Evolutionary conservation across 1,140 invertebrate species (phyloP), one percentile per base, ranked within the genome.

Genomic region (Vanessa atalanta): DNA sequence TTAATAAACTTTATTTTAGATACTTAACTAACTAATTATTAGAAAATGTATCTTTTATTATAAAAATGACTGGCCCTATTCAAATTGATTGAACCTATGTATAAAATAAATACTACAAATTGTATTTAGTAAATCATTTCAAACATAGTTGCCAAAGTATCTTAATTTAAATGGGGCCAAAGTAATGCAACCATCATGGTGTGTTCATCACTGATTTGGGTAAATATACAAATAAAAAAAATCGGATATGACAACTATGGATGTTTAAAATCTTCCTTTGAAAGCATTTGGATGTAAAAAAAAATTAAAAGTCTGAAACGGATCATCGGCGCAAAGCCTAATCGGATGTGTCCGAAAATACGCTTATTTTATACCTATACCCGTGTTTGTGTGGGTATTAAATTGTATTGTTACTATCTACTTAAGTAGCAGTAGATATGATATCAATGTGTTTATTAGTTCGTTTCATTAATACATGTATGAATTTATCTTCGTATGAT

Each of bases 351-450:
- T 92, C 90, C 89, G 89, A 83, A 85, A 84, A 91, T 92, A 92
- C 90, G 90, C 90, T 92, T 92, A 92, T 92, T 90, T 91, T 92
- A 90, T 89, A 89, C 86, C 85, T 88, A 86, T 89, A 87, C 85
- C 88, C 83, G 80, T 89, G 82, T 88, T 90, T 84, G 88, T 85
- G 80, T 88, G 83, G 85, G 79, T 88, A 84, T 85, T 78, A 31
- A 71, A 86, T 78, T 82, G 71, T 84, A 86, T 81, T 88, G 83
- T 87, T 88, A 82, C 81, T 86, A 86, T 86, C 85, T 84, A 88
- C 81, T 82, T 83, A 85, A 80, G 76, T 90, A 88, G 82, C 80
- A 61, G 79, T 87, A 86, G 69, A 70, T 81, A 74, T 80, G 67
- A 70, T 70, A 70, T 50, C 48, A 47, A 64, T 69, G 26, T 70